Percentiles rank a stretch among this genome's conserved stretches.
Evolutionary conservation across 2,113 vertebrate species (phyloP).

Genomic region (Mesocricetus auratus): DNA sequence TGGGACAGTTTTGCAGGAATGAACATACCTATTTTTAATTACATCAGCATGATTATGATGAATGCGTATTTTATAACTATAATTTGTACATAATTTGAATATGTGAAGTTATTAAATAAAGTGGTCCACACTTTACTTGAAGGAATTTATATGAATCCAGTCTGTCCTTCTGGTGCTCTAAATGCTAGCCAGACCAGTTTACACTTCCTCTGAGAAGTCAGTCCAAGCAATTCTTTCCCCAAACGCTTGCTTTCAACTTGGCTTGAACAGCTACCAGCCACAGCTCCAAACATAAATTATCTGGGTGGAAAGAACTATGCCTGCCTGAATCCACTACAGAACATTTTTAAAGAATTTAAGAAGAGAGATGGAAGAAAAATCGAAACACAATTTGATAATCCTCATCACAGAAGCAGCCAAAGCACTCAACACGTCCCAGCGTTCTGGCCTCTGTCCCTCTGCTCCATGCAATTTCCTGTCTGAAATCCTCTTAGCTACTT

Average conservation of each 20-base stretch:
- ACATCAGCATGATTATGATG: neutral
- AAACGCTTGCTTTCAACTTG: slow-evolving; percentile 11
- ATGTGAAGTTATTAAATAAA: slow-evolving; percentile 5
- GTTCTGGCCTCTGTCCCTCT: slow-evolving; percentile 24
- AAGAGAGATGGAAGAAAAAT: neutral
- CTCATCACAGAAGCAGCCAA: slow-evolving; percentile 47
- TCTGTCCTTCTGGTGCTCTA: neutral
- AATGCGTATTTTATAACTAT: neutral
- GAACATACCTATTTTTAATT: slow-evolving; percentile 7
- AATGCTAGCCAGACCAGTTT: neutral
- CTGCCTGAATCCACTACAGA: slow-evolving; percentile 24
- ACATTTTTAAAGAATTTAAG: slow-evolving; percentile 31
- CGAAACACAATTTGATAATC: slow-evolving; percentile 66
- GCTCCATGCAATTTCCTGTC: slow-evolving; percentile 59
- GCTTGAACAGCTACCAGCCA: slow-evolving; percentile 43
- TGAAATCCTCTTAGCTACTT: slow-evolving; percentile 70
- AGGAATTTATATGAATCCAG: neutral
- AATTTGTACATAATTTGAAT: slow-evolving; percentile 33
- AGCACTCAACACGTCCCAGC: neutral
- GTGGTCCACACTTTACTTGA: neutral
- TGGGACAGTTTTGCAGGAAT: neutral
- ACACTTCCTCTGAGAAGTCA: slow-evolving; percentile 26
- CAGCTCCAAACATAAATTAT: slow-evolving; percentile 55
- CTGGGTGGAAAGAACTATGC: slow-evolving; percentile 23
- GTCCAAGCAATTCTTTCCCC: neutral